These are phyloP conservation scores for Malthinus flaveolus DNA, from an alignment of 2,888 invertebrate genomes.

Conservation along the genomic window DNA sequence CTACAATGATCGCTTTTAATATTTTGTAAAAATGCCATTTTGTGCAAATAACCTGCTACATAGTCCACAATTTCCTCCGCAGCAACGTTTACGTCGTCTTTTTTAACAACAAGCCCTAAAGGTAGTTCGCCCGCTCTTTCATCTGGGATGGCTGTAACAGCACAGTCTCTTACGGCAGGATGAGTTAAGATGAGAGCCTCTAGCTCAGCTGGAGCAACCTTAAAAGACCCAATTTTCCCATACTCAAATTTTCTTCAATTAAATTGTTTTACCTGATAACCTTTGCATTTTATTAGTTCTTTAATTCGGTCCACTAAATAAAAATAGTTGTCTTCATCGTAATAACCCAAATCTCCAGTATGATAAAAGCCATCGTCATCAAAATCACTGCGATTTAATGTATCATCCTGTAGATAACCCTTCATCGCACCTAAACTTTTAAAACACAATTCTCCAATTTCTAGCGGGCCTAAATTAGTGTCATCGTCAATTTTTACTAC, in stretches of 20 bases:
- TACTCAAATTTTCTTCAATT: neutral
- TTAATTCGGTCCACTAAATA: constrained; percentile 82
- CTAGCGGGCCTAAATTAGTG: constrained; percentile 59
- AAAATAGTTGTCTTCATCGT: constrained; percentile 72
- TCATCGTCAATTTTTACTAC: constrained; percentile 62
- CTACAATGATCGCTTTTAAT: neutral
- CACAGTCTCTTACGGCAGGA: constrained; percentile 71
- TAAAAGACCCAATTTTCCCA: constrained; percentile 12
- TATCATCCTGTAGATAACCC: constrained; percentile 72
- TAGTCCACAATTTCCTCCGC: constrained; percentile 47
- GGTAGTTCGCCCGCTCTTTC: constrained; percentile 73
- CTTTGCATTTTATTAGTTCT: constrained; percentile 87
- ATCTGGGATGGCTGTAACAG: constrained; percentile 76
- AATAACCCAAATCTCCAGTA: constrained; percentile 80
- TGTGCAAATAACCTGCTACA: constrained; percentile 47
- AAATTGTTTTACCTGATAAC: constrained; percentile 64
- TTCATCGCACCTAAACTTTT: constrained; percentile 67
- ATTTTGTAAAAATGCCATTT: too few species aligned
- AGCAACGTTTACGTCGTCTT: constrained; percentile 55
- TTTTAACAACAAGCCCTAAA: constrained; percentile 70
- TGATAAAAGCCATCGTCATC: constrained; percentile 74
- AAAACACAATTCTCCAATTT: constrained; percentile 78
- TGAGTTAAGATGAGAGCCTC: constrained; percentile 74
- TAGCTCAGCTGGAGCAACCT: constrained; percentile 81
- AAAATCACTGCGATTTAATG: constrained; percentile 65